phyloP scores from a whole-genome alignment of 23 tunicate species.

The Pegea sp. region DNA sequence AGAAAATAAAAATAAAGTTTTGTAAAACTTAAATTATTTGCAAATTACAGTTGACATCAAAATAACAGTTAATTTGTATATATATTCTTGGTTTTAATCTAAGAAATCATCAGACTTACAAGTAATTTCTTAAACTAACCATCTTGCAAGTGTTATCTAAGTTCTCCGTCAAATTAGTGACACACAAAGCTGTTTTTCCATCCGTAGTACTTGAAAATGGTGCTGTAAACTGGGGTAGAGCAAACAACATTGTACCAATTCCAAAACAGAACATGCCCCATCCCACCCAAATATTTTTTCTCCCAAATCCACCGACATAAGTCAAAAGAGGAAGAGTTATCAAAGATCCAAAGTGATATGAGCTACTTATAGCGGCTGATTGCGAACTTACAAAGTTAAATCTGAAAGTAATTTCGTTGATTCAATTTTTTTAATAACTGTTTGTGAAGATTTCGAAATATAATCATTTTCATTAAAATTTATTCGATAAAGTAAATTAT shows the following conservation, averaged over 20 bases:
- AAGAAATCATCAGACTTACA: not conserved
- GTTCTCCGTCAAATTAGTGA: no score
- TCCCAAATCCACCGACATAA: not conserved
- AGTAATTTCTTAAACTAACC: no score
- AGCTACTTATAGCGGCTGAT: not conserved
- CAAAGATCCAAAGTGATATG: conserved; percentile 1
- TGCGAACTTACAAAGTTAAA: not conserved
- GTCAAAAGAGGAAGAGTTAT: not conserved
- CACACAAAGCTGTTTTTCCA: no score
- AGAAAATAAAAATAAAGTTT: not conserved
- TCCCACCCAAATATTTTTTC: not conserved
- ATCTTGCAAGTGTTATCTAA: no score
- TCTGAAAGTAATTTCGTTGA: not conserved
- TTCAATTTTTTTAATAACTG: not conserved
- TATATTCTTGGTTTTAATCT: not conserved
- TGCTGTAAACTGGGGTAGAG: not conserved
- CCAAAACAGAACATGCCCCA: conserved; percentile 1
- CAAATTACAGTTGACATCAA: not conserved
- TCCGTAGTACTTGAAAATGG: no score
- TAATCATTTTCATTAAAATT: not conserved
- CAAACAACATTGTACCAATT: not conserved
- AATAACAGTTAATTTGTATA: not conserved
- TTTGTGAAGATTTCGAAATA: not conserved
- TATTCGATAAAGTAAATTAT: not conserved
- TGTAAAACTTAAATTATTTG: not conserved